A percentile compares a stretch with the other conserved stretches of the same genome.
Evolutionary conservation across 2,888 invertebrate genomes (phyloP).

Genomic region (Phyto melanocephala): DNA sequence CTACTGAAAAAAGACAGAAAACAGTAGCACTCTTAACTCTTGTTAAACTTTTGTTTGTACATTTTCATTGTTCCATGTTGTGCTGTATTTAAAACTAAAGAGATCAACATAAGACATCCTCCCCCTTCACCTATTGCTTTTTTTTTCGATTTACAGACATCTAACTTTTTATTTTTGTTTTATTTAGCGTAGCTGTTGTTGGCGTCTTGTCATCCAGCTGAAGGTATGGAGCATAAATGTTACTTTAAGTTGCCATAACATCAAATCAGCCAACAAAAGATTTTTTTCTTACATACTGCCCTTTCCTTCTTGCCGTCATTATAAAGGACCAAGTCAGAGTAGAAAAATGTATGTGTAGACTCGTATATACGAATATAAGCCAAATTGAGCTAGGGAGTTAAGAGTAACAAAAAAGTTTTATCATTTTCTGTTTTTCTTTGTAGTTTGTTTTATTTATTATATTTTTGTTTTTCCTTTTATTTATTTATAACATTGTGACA

Average conservation of each 20-base stretch:
- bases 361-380: slow-evolving; percentile 14
- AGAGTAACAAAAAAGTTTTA: slow-evolving; percentile 24
- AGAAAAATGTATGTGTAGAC: slow-evolving; percentile 1
- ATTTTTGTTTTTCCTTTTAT: not conserved
- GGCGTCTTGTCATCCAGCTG: slow-evolving; percentile 24
- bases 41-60: slow-evolving; percentile 7
- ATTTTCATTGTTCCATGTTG: slow-evolving; percentile 12
- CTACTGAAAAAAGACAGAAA: not conserved
- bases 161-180: not conserved
- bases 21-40: slow-evolving; percentile 42
- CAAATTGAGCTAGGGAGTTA: slow-evolving; percentile 43
- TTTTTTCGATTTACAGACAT: not conserved
- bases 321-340: not conserved
- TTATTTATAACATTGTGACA: slow-evolving; percentile 51
- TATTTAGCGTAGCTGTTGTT: not conserved
- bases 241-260: slow-evolving; percentile 45
- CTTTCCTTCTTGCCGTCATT: not conserved
- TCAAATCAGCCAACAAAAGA: slow-evolving; percentile 34
- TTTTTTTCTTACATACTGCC: not conserved
- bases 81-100: slow-evolving; percentile 8
- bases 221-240: slow-evolving; percentile 24
- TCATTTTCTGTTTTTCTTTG: slow-evolving; percentile 34
- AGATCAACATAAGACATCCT: slow-evolving; percentile 28
- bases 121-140: not conserved
- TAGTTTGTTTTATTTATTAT: slow-evolving; percentile 2